Conservation (phyloP, 1,140 invertebrate species). For the Elymnias hypermnestra region DNA sequence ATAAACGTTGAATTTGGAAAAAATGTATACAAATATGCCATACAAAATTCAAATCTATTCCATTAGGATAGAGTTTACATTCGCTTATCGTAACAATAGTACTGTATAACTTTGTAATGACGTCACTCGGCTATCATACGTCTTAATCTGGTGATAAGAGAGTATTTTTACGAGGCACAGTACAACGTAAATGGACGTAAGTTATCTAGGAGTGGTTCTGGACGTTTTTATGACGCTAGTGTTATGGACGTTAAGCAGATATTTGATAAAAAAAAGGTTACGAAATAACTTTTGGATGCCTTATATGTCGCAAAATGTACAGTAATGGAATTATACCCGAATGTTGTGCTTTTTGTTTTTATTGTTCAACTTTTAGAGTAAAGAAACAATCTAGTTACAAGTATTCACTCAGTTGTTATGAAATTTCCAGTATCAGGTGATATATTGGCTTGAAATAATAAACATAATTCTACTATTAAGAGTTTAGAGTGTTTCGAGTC, state of each 20-base stretch:
- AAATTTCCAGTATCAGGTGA: too few relatives aligned
- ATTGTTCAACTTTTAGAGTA: too few relatives aligned
- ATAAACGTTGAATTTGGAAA: constrained; percentile 40
- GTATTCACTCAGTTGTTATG: too few relatives aligned
- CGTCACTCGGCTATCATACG: constrained; percentile 39
- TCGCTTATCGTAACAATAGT: neutral
- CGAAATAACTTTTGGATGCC: constrained; percentile 5
- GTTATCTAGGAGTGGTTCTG: constrained; percentile 31
- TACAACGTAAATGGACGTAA: constrained; percentile 41
- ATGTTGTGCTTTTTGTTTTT: too few relatives aligned
- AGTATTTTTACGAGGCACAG: constrained; percentile 40
- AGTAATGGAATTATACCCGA: too few relatives aligned
- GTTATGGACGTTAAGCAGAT: constrained; percentile 26
- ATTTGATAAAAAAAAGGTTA: constrained; percentile 3
- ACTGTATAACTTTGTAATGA: constrained; percentile 16
- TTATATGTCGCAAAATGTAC: too few relatives aligned
- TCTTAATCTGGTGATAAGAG: constrained; percentile 49
- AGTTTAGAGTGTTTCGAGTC: too few relatives aligned
- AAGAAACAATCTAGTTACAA: too few relatives aligned
- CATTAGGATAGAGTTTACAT: constrained; percentile 14
- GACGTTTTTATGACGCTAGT: constrained; percentile 23
- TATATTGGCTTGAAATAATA: too few relatives aligned
- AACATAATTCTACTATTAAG: too few relatives aligned
- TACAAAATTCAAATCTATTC: constrained; percentile 16
- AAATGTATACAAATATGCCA: constrained; percentile 16